These are phyloP conservation scores for Trissonchulus latispiculum DNA, from an alignment of 2,888 invertebrate species.

Conservation along the genomic window DNA sequence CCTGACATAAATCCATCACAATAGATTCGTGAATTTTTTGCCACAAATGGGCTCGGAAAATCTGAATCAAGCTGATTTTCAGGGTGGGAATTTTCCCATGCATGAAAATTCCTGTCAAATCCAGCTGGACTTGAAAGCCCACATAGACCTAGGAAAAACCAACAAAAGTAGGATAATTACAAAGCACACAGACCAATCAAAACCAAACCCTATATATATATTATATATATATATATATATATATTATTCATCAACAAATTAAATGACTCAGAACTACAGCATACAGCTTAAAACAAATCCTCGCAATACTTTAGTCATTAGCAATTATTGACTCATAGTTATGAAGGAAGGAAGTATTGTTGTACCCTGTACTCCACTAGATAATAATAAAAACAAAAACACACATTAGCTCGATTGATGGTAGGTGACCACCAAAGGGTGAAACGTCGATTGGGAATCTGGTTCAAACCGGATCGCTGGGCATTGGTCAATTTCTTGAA, in stretches of 20 bases:
- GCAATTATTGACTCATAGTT: too few relatives aligned
- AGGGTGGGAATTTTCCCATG: conserved; percentile 97
- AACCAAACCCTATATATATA: too few relatives aligned
- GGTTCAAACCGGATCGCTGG: conserved; percentile 97
- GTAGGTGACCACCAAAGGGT: conserved; percentile 99
- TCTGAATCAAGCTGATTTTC: conserved; percentile 97
- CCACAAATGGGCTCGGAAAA: conserved; percentile 99
- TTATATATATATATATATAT: too few relatives aligned
- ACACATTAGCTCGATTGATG: conserved; percentile 86
- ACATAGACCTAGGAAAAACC: conserved; percentile 54
- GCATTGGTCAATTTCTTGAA: conserved; percentile 99
- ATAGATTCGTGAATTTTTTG: conserved; percentile 99
- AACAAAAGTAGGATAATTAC: too few relatives aligned
- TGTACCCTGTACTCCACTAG: too few relatives aligned
- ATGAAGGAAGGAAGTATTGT: too few relatives aligned
- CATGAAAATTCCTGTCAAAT: conserved; percentile 99
- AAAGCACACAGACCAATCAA: too few relatives aligned
- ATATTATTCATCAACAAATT: too few relatives aligned
- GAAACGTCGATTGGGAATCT: conserved; percentile 97
- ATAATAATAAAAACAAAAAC: too few relatives aligned
- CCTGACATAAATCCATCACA: conserved; percentile 99
- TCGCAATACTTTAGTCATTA: too few relatives aligned
- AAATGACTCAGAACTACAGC: too few relatives aligned
- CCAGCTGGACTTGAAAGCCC: conserved; percentile 82
- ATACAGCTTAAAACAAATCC: too few relatives aligned